A percentile compares a stretch with the other conserved stretches of the same genome.
These are phyloP conservation scores for Aphidius colemani DNA, from an alignment of 2,888 invertebrate genomes.

Conservation along the genomic window DNA sequence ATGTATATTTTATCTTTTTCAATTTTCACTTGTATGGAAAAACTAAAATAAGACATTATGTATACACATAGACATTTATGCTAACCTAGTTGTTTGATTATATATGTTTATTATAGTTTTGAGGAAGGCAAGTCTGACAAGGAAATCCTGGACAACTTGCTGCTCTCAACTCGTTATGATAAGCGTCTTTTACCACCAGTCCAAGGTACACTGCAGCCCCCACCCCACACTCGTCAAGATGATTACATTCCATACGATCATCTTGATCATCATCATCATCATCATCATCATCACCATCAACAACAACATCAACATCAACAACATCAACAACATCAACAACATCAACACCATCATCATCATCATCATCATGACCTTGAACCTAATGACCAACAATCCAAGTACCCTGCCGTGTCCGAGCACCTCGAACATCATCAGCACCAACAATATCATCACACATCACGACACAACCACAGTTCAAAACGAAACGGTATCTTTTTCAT, in stretches of 20 bases:
- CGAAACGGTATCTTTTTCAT: conserved; percentile 53
- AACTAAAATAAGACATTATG: background rate
- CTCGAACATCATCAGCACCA: conserved; percentile 57
- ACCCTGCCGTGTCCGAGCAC: conserved; percentile 48
- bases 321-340: too few relatives aligned
- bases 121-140: conserved; percentile 91
- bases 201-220: conserved; percentile 70
- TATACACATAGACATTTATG: too few relatives aligned
- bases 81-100: too few relatives aligned
- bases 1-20: too few relatives aligned
- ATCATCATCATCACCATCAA: too few relatives aligned
- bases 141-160: conserved; percentile 88
- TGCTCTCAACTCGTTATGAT: conserved; percentile 87
- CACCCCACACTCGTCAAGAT: conserved; percentile 57
- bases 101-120: conserved; percentile 71
- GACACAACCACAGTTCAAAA: conserved; percentile 59
- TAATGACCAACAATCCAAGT: conserved; percentile 49
- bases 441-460: conserved; percentile 54
- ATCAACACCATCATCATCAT: conserved; percentile 32
- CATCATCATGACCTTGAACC: conserved; percentile 45
- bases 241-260: conserved; percentile 47
- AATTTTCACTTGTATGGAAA: too few relatives aligned
- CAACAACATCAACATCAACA: too few relatives aligned
- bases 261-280: too few relatives aligned
- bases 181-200: conserved; percentile 90